phyloP scores from a whole-genome alignment of 2,797 vertebrate species.

The Psittacula derbiana region DNA sequence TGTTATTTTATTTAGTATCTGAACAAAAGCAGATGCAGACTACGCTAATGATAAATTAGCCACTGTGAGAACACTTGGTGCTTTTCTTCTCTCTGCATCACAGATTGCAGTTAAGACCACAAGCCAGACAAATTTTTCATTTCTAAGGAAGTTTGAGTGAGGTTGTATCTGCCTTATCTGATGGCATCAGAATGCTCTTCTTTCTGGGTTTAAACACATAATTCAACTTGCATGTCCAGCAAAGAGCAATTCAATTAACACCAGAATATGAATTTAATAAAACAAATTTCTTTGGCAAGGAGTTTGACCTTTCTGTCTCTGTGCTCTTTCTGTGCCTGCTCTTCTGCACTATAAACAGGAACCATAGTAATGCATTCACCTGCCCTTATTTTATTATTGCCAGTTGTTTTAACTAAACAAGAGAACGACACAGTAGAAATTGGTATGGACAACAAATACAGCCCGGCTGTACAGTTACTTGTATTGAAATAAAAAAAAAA shows the following conservation, averaged over 20 bases:
- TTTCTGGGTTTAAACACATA: not conserved
- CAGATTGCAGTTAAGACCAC: not conserved
- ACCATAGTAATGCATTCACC: conserved; percentile 67
- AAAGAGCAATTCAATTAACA: not conserved
- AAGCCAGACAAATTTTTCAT: not conserved
- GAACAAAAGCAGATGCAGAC: not conserved
- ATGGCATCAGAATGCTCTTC: not conserved
- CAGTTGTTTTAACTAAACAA: conserved; percentile 71
- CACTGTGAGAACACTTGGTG: not conserved
- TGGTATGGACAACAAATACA: conserved; percentile 25
- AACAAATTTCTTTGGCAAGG: not conserved
- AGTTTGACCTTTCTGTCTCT: not conserved
- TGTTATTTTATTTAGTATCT: not conserved
- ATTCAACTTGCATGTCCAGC: not conserved
- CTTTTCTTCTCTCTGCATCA: not conserved
- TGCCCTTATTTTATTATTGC: conserved; percentile 53
- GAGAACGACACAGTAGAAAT: conserved; percentile 24
- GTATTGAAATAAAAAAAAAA: not conserved
- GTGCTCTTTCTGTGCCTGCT: not conserved
- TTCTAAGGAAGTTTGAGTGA: not conserved
- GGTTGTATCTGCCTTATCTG: not conserved
- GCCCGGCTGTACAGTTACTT: conserved; percentile 20
- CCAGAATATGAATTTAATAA: not conserved
- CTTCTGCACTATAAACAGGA: conserved; percentile 57
- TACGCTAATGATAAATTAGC: not conserved